Base-by-base conservation (phyloP, 2,888 invertebrate species). In the Synanthedon tipuliformis region DNA sequence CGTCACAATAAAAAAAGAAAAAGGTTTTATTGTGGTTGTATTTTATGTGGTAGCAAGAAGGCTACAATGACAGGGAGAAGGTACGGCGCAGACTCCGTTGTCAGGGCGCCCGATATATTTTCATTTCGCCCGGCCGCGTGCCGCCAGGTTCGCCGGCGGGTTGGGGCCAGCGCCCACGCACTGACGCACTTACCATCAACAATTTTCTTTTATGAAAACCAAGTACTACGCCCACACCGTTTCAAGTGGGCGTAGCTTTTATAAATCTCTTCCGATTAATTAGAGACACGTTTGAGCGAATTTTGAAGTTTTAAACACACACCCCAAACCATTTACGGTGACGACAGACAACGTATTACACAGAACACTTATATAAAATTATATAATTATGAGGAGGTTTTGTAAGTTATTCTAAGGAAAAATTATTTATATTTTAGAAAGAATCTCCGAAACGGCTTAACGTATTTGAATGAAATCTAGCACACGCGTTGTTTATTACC, bases 151-250 rank as follows among this genome's bases (percentile, higher is more conserved):
- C 53, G 52, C 50, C 51, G 52, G 56, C 55, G 51, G 61, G 52
- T 34, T 34, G 52, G 54, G 53, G 56, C 53, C 57, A 55, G 55
- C 55, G 66, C 73, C 76, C 69, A 73, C 73, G 68, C 69, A 64
- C 48, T 71, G 69, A 70, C 71, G 68, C 54, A 45, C 45, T 7
- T 45, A 13, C 45, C 45, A 45, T 45, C 45, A 45, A 45, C 13
- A n/a, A 45, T 45, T 45, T 45, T 45, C 45, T 45, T 45, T 45
- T 45, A 45, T 45, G 45, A n/a, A 45, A 45, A 13, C n/a, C 12
- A 45, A 45, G 45, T 45, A n/a, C 15, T 13, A 45, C 45, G 45
- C 45, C 45, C 11, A 45, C 45, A n/a, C 2, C 15, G 45, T 45
- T 45, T 45, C 45, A 45, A 15, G 45, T 45, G 13, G 45, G n/a